Percentiles rank a stretch among this genome's conserved stretches.
phyloP scores from a whole-genome alignment of 2,888 invertebrate genomes.

The Oeneis ivallda region DNA sequence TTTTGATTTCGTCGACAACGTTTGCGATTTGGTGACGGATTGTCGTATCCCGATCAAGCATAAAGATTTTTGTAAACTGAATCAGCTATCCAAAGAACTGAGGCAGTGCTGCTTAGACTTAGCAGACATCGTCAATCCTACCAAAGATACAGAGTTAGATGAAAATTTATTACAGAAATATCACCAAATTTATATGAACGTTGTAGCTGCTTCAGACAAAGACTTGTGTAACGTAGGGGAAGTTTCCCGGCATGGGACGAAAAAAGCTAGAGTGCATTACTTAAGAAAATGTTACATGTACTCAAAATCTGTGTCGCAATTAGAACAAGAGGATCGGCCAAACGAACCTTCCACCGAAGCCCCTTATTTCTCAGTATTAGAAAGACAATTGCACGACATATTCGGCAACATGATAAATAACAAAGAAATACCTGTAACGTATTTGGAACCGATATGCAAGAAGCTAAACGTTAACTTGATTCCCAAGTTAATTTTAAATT shows the following conservation, averaged over 20 bases:
- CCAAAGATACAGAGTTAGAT: constrained; percentile 52
- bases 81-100: constrained; percentile 72
- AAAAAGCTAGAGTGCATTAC: constrained; percentile 71
- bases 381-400: constrained; percentile 80
- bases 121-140: constrained; percentile 56
- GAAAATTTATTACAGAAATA: constrained; percentile 66
- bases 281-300: constrained; percentile 81
- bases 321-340: constrained; percentile 64
- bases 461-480: constrained; percentile 87
- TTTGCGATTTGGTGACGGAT: constrained; percentile 69
- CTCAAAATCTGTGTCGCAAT: constrained; percentile 79
- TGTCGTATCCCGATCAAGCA: constrained; percentile 75
- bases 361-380: constrained; percentile 78
- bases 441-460: constrained; percentile 85
- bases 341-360: constrained; percentile 52
- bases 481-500: constrained; percentile 87
- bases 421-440: constrained; percentile 84
- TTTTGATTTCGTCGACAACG: constrained; percentile 69
- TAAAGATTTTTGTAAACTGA: constrained; percentile 75
- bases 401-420: constrained; percentile 86
- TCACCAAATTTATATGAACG: constrained; percentile 77
- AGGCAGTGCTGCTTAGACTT: constrained; percentile 77
- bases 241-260: constrained; percentile 62
- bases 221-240: constrained; percentile 71
- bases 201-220: constrained; percentile 73